Evolutionary conservation across 2,113 vertebrate species (phyloP).

Genomic region (Synodontis membranacea): DNA sequence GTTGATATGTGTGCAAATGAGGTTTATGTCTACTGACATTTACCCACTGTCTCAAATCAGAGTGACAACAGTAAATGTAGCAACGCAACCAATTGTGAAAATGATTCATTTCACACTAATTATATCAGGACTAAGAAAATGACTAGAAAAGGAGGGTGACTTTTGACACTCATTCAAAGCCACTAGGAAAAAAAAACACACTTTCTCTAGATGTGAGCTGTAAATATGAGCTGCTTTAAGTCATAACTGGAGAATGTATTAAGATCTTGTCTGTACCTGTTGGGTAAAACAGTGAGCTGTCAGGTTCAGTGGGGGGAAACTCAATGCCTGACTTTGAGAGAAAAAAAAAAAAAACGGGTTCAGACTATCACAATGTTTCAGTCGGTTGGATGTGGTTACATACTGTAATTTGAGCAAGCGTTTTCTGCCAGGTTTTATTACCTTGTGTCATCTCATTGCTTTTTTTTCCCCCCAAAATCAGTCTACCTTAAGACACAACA

Average conservation of each 20-base stretch:
- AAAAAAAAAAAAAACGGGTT: not conserved
- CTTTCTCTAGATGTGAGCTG: not conserved
- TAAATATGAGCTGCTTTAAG: not conserved
- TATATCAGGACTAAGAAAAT: conserved; percentile 3
- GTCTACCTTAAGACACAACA: not conserved
- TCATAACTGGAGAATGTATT: conserved; percentile 1
- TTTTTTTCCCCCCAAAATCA: not conserved
- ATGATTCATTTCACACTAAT: not conserved
- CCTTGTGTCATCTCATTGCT: not conserved
- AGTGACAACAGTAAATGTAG: not conserved
- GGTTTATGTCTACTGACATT: not conserved
- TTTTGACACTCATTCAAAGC: conserved; percentile 5
- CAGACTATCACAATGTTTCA: not conserved
- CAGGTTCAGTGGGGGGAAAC: conserved; percentile 5
- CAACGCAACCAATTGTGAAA: not conserved
- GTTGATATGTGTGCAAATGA: not conserved
- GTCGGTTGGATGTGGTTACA: not conserved
- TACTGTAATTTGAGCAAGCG: too few species aligned
- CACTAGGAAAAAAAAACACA: not conserved
- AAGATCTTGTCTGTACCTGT: conserved; percentile 33
- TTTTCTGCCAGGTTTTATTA: not conserved
- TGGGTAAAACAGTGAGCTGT: not conserved
- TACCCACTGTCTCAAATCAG: not conserved
- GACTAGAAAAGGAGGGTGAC: not conserved
- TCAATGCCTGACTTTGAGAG: not conserved